Base-by-base conservation (phyloP, 2,797 vertebrate genomes). In the Sternotherus odoratus region DNA sequence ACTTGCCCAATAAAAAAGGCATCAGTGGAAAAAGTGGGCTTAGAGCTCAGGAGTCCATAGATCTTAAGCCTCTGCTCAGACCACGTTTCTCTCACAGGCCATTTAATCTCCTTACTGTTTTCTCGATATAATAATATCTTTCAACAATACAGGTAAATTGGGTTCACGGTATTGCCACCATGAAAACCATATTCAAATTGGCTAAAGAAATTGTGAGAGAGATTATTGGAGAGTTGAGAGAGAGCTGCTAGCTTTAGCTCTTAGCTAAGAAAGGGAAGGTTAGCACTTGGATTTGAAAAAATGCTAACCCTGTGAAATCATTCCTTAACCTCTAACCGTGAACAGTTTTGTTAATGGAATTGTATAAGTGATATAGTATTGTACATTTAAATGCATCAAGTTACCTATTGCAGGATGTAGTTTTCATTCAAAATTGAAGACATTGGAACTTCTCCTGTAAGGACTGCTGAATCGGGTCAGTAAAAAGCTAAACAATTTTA, bases 301-400 rank as follows among this genome's bases (percentile, higher is more conserved):
- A 21, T 16, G 5, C 83, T 95, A 88, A 83, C 43, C 83, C 50
- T 89, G 63, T 36, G n/a, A 26, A 17, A 81, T 79, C 43, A 91
- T 21, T 88, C 88, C 57, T 87, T 26, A 88, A 87, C 33, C 30
- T 86, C 87, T 66, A 77, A 77, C 33, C 91, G 92, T 36, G 75
- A 75, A 92, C 81, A 82, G 54, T 56, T 88, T 33, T 60, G n/a
- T 69, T 89, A 48, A 77, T 10, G 23, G 80, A 60, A 26, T 60
- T 91, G 4, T 36, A 2, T 75, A 15, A 75, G 8, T 69, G 63
- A 23, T 43, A 33, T 26, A 23, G 51, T 75, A 89, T 48, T 85
- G 43, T n/a, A 48, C 39, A 49, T 77, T 85, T 26, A 46, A 8
- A 43, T 77, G 4, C 79, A 30, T 57, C 54, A 80, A 10, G 8